These are phyloP conservation scores for Cynaeus angustus DNA, from an alignment of 2,888 invertebrate genomes.

Conservation along the genomic window DNA sequence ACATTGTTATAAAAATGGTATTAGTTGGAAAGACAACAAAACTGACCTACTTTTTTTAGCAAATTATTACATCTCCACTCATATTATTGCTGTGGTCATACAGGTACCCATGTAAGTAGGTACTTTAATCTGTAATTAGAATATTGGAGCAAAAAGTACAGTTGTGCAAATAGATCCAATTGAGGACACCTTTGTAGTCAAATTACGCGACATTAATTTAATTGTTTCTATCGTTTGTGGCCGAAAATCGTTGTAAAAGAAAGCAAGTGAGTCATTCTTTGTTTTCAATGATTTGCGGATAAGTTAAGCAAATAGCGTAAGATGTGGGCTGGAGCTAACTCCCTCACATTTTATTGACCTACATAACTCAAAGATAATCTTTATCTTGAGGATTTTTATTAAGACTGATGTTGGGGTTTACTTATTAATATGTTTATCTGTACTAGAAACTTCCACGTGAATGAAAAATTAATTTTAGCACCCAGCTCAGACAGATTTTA, in stretches of 20 bases:
- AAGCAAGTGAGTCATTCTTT: not conserved
- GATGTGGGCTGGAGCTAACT: conserved; percentile 6
- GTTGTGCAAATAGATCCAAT: conserved; percentile 3
- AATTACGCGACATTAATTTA: not conserved
- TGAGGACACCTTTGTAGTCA: conserved; percentile 6
- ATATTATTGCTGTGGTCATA: not conserved
- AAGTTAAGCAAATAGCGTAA: not conserved
- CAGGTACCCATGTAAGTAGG: conserved; percentile 4
- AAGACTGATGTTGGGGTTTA: not conserved
- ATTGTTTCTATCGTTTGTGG: too few relatives aligned
- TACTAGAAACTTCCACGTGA: not conserved
- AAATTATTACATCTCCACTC: not conserved
- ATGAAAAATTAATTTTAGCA: conserved; percentile 8
- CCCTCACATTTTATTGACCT: conserved; percentile 4
- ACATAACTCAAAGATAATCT: conserved; percentile 11
- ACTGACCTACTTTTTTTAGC: not conserved
- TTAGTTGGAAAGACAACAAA: not conserved
- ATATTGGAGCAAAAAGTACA: conserved; percentile 11
- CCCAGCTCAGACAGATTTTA: not conserved
- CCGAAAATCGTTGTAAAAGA: too few relatives aligned
- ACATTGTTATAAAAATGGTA: conserved; percentile 1
- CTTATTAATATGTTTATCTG: too few relatives aligned
- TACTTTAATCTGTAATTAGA: conserved; percentile 6
- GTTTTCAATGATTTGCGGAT: not conserved
- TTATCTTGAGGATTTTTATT: conserved; percentile 14